phyloP scores from a whole-genome alignment of 2,113 vertebrate species.

The Struthio camelus region DNA sequence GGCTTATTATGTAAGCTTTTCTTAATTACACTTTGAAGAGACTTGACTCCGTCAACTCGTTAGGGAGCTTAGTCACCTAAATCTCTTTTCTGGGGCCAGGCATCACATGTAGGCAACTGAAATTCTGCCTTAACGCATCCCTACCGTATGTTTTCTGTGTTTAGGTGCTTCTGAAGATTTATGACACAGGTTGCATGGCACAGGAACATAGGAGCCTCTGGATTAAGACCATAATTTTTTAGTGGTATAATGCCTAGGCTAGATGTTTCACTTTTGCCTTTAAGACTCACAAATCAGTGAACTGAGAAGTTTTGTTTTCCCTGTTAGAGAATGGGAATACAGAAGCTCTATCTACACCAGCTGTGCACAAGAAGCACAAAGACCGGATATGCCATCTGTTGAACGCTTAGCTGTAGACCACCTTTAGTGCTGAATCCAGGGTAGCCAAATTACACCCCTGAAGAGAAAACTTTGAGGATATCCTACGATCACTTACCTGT shows the following conservation, averaged over 20 bases:
- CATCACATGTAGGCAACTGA: background rate
- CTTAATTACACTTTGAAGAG: background rate
- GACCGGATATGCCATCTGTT: background rate
- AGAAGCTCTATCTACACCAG: background rate
- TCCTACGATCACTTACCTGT: background rate
- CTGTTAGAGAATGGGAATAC: background rate
- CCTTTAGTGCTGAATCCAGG: background rate
- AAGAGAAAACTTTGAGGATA: background rate
- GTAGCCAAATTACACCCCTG: background rate
- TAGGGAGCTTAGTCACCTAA: background rate
- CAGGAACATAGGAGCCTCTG: background rate
- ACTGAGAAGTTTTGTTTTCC: background rate
- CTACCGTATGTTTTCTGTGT: background rate
- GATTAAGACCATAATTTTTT: background rate
- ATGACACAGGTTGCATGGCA: background rate
- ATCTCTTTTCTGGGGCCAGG: background rate
- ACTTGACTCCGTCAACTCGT: background rate
- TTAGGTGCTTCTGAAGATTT: background rate
- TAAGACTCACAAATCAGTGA: background rate
- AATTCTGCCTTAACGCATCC: background rate
- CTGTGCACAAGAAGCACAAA: background rate
- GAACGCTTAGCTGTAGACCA: background rate
- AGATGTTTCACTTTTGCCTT: background rate
- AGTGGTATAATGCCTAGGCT: background rate
- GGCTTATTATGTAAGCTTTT: background rate